Percentiles rank a stretch among this genome's conserved stretches.
These are phyloP conservation scores for Pseudolaguvia tuberculata DNA, from an alignment of 2,113 vertebrate species.

Conservation along the genomic window DNA sequence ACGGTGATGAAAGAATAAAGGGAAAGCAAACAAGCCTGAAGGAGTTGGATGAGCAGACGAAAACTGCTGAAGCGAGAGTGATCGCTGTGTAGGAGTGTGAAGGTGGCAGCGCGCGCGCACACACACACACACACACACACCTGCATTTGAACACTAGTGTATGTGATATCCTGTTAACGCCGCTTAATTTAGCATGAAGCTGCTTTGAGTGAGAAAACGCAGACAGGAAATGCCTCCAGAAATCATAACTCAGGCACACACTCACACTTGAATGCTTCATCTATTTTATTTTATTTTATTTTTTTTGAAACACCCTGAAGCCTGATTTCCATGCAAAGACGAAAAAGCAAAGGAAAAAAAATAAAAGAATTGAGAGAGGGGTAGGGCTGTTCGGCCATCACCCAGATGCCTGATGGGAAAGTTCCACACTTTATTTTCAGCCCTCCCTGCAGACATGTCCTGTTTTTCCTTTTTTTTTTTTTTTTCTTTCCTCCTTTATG, in stretches of 20 bases:
- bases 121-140: conserved; percentile 24
- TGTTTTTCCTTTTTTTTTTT: conserved; percentile 57
- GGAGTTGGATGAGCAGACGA: conserved; percentile 18
- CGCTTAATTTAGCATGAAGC: conserved; percentile 34
- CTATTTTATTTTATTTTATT: too few species aligned
- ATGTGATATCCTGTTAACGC: conserved; percentile 31
- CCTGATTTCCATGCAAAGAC: neutral
- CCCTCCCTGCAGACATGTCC: conserved; percentile 76
- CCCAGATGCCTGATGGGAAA: conserved; percentile 73
- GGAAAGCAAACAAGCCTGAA: conserved; percentile 48
- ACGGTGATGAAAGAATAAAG: conserved; percentile 45
- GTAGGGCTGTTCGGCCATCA: conserved; percentile 57
- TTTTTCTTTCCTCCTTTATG: conserved; percentile 8
- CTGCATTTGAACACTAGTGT: neutral
- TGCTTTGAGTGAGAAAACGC: neutral
- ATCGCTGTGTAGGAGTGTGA: conserved; percentile 55
- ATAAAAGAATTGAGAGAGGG: neutral
- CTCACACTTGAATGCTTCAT: neutral
- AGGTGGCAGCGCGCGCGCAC: neutral
- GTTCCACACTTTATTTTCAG: conserved; percentile 75
- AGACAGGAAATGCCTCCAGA: conserved; percentile 24
- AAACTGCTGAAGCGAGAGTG: conserved; percentile 33
- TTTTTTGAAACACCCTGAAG: neutral
- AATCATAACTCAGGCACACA: neutral
- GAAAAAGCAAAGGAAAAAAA: neutral